Evolutionary conservation across 2,797 vertebrate genomes (phyloP).

Genomic region (Poecilia gillii): DNA sequence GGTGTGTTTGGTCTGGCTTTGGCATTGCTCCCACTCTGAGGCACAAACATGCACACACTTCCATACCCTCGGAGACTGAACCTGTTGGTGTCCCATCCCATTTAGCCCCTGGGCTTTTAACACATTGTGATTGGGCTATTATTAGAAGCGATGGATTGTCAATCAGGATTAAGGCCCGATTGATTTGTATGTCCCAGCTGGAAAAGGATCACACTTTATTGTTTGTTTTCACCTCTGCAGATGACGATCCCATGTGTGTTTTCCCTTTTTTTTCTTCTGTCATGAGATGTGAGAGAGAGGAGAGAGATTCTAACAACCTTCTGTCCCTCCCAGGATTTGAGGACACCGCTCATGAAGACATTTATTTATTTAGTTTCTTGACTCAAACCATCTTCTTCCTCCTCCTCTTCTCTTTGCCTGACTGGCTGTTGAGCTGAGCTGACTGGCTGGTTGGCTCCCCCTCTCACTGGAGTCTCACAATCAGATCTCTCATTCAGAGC

Average conservation of each 20-base stretch:
- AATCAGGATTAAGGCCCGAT: slow-evolving; percentile 77
- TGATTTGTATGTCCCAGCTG: slow-evolving; percentile 59
- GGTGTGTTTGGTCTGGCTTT: slow-evolving; percentile 23
- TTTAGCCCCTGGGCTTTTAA: slow-evolving; percentile 67
- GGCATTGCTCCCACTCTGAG: slow-evolving; percentile 24
- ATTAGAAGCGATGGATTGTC: slow-evolving; percentile 79
- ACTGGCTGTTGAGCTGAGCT: slow-evolving; percentile 72
- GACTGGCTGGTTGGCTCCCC: slow-evolving; percentile 67
- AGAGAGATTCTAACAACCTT: slow-evolving; percentile 20
- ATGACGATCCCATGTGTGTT: slow-evolving; percentile 14
- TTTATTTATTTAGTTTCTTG: slow-evolving; percentile 62
- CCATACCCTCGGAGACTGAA: slow-evolving; percentile 15
- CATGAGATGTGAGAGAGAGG: slow-evolving; percentile 32
- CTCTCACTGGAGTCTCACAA: slow-evolving; percentile 62
- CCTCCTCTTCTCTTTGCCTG: slow-evolving; percentile 64
- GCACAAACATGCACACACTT: not conserved
- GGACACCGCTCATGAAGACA: slow-evolving; percentile 53
- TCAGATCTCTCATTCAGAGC: slow-evolving; percentile 56
- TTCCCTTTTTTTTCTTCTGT: not conserved
- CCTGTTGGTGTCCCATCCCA: slow-evolving; percentile 42
- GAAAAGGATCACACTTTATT: slow-evolving; percentile 45
- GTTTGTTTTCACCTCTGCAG: slow-evolving; percentile 47
- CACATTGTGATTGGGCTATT: slow-evolving; percentile 71
- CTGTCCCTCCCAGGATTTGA: slow-evolving; percentile 40
- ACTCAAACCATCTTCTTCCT: slow-evolving; percentile 64